Percentiles rank a stretch among this genome's conserved stretches.
phyloP scores from a whole-genome alignment of 2,888 invertebrate genomes.

The Oegoconia quadripuncta region DNA sequence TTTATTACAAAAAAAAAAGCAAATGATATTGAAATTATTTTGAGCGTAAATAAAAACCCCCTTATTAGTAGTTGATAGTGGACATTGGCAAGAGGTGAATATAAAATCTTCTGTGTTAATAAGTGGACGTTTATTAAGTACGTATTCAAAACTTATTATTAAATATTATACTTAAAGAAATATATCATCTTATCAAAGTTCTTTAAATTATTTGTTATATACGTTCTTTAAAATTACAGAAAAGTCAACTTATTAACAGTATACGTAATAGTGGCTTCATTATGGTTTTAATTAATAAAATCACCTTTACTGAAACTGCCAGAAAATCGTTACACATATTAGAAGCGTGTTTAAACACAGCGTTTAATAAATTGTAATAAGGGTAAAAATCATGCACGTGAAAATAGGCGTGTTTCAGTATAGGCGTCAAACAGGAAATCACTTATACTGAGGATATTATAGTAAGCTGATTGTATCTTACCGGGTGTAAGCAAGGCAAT shows the following conservation, averaged over 20 bases:
- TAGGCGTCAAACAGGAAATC: conserved; percentile 63
- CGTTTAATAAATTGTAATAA: conserved; percentile 26
- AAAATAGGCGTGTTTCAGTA: conserved; percentile 64
- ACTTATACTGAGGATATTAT: conserved; percentile 76
- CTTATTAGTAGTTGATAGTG: conserved; percentile 73
- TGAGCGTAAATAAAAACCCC: conserved; percentile 57
- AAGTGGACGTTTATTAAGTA: conserved; percentile 43
- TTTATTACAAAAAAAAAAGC: conserved; percentile 43
- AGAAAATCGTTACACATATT: conserved; percentile 32
- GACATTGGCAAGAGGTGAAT: conserved; percentile 62
- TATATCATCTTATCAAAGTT: no score
- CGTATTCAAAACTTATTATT: not conserved
- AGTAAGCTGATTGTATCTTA: conserved; percentile 78
- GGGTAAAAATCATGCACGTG: conserved; percentile 39
- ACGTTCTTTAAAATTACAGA: not conserved
- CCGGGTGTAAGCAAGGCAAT: conserved; percentile 78
- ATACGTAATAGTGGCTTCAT: conserved; percentile 66
- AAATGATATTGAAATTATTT: conserved; percentile 45
- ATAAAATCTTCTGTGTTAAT: conserved; percentile 40
- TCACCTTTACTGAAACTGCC: conserved; percentile 69
- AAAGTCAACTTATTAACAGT: conserved; percentile 59
- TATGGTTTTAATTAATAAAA: conserved; percentile 49
- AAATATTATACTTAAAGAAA: no score
- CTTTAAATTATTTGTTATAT: not conserved
- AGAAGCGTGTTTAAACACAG: conserved; percentile 32